Base-by-base conservation (phyloP, 2,797 vertebrate genomes). In the Aselliscus stoliczkanus region DNA sequence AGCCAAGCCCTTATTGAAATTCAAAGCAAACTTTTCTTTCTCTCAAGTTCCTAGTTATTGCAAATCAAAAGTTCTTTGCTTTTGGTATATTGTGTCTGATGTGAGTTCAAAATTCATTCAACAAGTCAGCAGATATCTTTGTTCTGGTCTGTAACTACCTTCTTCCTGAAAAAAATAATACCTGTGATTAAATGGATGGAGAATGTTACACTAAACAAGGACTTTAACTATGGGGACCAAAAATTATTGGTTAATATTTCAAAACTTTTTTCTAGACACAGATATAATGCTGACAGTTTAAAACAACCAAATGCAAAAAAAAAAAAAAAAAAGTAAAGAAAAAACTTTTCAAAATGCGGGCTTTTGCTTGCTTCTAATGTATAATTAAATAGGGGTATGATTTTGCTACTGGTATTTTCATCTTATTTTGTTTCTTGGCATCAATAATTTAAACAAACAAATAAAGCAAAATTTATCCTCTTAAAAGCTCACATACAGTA, bases 1-100 rank as follows among this genome's bases (percentile, higher is more conserved):
- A 87, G 82, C 11, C 50, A 95, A 86, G 8, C 2, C 34, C 13
- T 58, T 86, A 77, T 65, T 29, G 79, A 94, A 94, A 88, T 88
- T 62, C 69, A 95, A 86, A 72, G 64, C 39, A 77, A 95, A 80
- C 9, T 34, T 89, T 83, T 69, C 2, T 73, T 73, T 87, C 54
- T 79, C 47, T 86, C 62, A 64, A 85, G 56, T 64, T 44, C 34
- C 44, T 91, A 13, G 34, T 80, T 80, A 70, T 44, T 82, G 21
- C 12, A 93, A 93, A 89, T 79, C 31, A 73, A 86, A 95, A 62
- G 23, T 90, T 88, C 47, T 90, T 87, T 96, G 37, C 70, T 37
- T 94, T 95, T 9, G 44, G 27, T 62, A 11, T 67, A 5, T 23
- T 56, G 23, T 72, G 25, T 80, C 37, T 95, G 84, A 73, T 76